These are phyloP conservation scores for Palythoa grandis DNA, from an alignment of 92 coral and sea anemone genomes.

Conservation along the genomic window DNA sequence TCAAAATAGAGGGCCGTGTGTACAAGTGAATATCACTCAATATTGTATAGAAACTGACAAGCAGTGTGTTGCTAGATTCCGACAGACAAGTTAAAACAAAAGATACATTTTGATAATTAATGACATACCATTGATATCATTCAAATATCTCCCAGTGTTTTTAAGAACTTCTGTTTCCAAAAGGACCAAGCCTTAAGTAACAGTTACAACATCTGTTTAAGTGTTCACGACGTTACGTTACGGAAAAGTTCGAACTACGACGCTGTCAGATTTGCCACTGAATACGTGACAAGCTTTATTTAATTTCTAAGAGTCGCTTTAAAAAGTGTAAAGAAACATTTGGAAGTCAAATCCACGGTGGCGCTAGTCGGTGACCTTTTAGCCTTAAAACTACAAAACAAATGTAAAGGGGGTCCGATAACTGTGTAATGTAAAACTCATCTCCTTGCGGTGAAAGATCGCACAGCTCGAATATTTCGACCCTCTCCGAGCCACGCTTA, in stretches of 20 bases:
- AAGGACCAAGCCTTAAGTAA: background rate
- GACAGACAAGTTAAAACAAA: constrained; percentile 21
- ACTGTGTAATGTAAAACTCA: constrained; percentile 27
- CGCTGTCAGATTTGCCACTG: background rate
- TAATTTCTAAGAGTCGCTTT: background rate
- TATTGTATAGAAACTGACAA: constrained; percentile 1
- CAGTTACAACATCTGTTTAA: background rate
- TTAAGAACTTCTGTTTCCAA: background rate
- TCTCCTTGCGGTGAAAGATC: constrained; percentile 27
- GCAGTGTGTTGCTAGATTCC: background rate
- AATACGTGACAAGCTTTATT: background rate
- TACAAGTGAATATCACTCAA: background rate
- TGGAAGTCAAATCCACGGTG: constrained; percentile 7
- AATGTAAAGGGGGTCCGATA: constrained; percentile 28
- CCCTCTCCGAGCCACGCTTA: background rate
- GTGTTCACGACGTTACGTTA: background rate
- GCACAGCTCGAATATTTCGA: constrained; percentile 2
- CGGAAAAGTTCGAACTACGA: constrained; percentile 5
- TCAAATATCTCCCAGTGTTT: constrained; percentile 39
- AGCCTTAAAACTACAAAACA: constrained; percentile 22
- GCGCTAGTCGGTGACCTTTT: constrained; percentile 29
- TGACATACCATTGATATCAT: constrained; percentile 41
- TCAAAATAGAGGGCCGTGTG: too few species aligned
- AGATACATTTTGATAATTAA: constrained; percentile 31
- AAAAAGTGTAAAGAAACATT: constrained; percentile 5